Base-by-base conservation (phyloP, 1,140 invertebrate genomes). In the Caenorhabditis remanei region DNA sequence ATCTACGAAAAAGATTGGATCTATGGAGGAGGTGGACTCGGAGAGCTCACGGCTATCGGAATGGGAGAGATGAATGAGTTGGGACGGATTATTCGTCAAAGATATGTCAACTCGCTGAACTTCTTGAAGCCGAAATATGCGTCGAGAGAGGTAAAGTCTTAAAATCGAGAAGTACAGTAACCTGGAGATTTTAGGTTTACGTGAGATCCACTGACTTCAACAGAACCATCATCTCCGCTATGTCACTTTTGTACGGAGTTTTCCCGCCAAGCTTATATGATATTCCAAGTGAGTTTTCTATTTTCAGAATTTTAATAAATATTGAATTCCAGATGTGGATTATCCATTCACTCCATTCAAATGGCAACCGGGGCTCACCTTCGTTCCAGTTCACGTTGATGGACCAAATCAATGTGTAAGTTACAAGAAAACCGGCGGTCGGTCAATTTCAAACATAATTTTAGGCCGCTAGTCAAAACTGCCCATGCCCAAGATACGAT, bases 201-300 rank as follows among this genome's bases (percentile, higher is more conserved):
- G 43, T 79, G 43, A 48, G 46, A 79, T 79, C 71, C 11, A 79
- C 71, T 19, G 46, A 79, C 21, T 4, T 50, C 9, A 79, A 79
- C 53, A n/a, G 71, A 16, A 79, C 71, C 13, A 79, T 79, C 5
- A 79, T 79, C 24, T 79, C 71, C 14, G 71, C 71, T 24, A 79
- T 79, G 71, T 79, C 71, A 1, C n/a, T 79, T 8, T 24, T 79
- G 4, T 79, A 79, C 24, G 71, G 71, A n/a, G 11, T 79, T 14
- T 79, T 24, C 71, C 71, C 71, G 53, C 71, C 71, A n/a, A 79
- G 71, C 24, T 79, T 79, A n/a, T 79, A 79, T 50, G 71, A 79
- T 50, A 50, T 79, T 50, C 71, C 43, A 24, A 50, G 71, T 79
- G 21, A 48, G 65, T n/a, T 63, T 32, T 32, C 50, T 13, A 16